phyloP scores from a whole-genome alignment of 1,140 invertebrate species.

The Ditylenchus dipsaci region DNA sequence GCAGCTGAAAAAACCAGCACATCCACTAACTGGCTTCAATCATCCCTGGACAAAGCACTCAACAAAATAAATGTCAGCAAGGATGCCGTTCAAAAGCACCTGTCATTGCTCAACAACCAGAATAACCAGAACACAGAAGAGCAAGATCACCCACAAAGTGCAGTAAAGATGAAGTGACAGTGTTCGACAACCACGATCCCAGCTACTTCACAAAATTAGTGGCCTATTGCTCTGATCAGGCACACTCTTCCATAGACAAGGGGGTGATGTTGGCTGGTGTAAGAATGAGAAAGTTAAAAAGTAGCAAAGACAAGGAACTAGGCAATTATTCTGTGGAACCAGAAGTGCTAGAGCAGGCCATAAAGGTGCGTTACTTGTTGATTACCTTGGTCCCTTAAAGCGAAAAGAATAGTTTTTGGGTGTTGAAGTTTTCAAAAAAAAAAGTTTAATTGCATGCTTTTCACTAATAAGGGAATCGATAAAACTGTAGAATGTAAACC shows the following conservation, averaged over 20 bases:
- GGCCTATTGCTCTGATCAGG: slow-evolving; percentile 79
- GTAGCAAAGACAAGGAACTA: slow-evolving; percentile 32
- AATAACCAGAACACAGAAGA: slow-evolving; percentile 20
- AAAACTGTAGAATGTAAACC: too few species aligned
- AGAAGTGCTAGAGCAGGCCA: slow-evolving; percentile 43
- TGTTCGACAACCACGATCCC: slow-evolving; percentile 67
- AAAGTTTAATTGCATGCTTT: too few species aligned
- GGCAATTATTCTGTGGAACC: slow-evolving; percentile 42
- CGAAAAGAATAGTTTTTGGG: too few species aligned
- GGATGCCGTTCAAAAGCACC: slow-evolving; percentile 4
- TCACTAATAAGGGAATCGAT: too few species aligned
- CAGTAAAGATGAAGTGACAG: slow-evolving; percentile 37
- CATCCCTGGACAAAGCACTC: slow-evolving; percentile 7
- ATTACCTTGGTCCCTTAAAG: not conserved
- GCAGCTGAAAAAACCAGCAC: not conserved
- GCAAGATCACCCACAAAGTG: not conserved
- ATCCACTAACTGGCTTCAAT: not conserved
- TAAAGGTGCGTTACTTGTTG: slow-evolving; percentile 42
- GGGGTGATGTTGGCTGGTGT: slow-evolving; percentile 75
- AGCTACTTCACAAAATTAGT: slow-evolving; percentile 72
- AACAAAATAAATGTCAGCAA: slow-evolving; percentile 2
- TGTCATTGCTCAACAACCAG: not conserved
- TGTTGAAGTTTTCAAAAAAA: too few species aligned
- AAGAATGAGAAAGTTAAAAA: slow-evolving; percentile 52
- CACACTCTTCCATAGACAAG: slow-evolving; percentile 88